Conservation (phyloP, 2,888 invertebrate species). For the Gryllus longicercus region DNA sequence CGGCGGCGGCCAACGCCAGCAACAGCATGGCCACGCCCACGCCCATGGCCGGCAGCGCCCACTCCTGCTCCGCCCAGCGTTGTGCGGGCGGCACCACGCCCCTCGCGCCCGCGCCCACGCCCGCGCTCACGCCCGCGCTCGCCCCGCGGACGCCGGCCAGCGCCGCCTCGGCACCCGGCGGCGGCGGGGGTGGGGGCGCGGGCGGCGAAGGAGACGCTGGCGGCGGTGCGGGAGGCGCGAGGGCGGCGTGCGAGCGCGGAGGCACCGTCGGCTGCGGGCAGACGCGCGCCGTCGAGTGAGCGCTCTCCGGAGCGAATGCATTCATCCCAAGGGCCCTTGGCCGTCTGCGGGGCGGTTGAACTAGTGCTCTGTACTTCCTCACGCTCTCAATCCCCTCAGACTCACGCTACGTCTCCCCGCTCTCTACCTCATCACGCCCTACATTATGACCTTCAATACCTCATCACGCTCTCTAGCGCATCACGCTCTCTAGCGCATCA, state of each 20-base stretch:
- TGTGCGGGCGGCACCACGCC: background rate
- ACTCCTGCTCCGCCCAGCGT: constrained; percentile 10
- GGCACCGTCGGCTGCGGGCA: too few species aligned
- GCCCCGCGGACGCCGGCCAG: background rate
- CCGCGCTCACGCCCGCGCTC: background rate
- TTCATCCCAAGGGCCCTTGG: too few species aligned
- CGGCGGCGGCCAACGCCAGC: background rate
- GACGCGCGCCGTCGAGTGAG: too few species aligned
- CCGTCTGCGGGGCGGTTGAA: too few species aligned
- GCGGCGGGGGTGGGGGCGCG: background rate
- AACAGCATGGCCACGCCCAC: background rate
- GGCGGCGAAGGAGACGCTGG: background rate
- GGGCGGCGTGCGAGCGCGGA: too few species aligned
- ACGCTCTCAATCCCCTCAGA: too few species aligned
- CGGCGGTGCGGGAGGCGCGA: background rate
- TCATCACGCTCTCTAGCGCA: too few species aligned
- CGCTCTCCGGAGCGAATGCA: background rate
- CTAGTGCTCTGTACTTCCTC: too few species aligned
- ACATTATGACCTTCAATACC: too few species aligned
- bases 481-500: too few species aligned
- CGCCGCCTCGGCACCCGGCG: background rate
- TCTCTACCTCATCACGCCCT: too few species aligned
- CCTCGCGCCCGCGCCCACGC: background rate
- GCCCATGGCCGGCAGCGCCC: background rate
- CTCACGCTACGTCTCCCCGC: too few species aligned